These are phyloP conservation scores for Caerostris extrusa DNA, from an alignment of 1,140 invertebrate genomes.

Conservation along the genomic window DNA sequence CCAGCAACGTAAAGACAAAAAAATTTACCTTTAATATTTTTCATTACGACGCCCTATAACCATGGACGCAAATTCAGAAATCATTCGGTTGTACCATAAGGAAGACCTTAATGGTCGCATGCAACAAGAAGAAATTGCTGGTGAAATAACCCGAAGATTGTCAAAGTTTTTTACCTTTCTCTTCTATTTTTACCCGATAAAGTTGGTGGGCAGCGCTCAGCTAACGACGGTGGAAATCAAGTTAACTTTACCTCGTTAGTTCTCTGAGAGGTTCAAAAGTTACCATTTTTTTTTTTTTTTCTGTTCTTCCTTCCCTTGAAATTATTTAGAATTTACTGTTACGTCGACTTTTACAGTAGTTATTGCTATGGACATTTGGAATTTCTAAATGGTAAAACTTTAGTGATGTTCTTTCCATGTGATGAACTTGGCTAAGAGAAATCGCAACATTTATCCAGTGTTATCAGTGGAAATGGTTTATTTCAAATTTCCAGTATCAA, in stretches of 20 bases:
- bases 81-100: background rate
- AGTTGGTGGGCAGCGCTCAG: background rate
- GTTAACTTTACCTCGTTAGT: slow-evolving; percentile 27
- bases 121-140: background rate
- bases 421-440: too few species aligned
- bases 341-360: background rate
- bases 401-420: too few species aligned
- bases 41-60: background rate
- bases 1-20: background rate
- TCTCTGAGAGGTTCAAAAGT: background rate
- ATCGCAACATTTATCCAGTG: too few species aligned
- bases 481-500: too few species aligned
- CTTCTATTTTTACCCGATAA: background rate
- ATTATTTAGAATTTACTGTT: background rate
- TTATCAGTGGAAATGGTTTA: too few species aligned
- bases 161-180: background rate
- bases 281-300: background rate
- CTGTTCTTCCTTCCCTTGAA: background rate
- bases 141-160: background rate
- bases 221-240: background rate
- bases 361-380: background rate
- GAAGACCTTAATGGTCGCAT: background rate
- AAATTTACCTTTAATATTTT: background rate
- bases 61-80: background rate
- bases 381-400: background rate